These are phyloP conservation scores for Thereuonema tuberculata DNA, from an alignment of 1,140 invertebrate species.

Conservation along the genomic window DNA sequence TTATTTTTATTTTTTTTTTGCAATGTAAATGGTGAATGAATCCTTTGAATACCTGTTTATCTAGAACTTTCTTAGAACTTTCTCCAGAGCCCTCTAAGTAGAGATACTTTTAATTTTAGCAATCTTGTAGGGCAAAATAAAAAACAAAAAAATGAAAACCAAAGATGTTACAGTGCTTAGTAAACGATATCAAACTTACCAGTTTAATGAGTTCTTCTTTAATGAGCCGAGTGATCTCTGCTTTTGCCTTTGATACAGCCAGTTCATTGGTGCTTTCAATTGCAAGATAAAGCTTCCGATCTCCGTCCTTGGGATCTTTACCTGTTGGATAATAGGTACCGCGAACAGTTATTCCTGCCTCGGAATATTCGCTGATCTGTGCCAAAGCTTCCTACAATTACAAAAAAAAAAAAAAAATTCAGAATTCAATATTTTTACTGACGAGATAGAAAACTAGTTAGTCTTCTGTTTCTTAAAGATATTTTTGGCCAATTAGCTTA, in stretches of 20 bases:
- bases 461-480: neutral
- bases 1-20: no score
- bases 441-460: no score
- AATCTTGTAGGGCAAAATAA: no score
- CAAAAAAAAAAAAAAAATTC: slow-evolving; percentile 5
- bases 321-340: slow-evolving; percentile 90
- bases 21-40: no score
- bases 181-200: slow-evolving; percentile 47
- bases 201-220: slow-evolving; percentile 94
- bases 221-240: slow-evolving; percentile 93
- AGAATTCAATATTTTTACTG: neutral
- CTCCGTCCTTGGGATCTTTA: slow-evolving; percentile 75
- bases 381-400: slow-evolving; percentile 74
- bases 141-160: no score
- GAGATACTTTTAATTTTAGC: neutral
- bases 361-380: slow-evolving; percentile 97
- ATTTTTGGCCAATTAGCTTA: neutral
- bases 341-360: slow-evolving; percentile 93
- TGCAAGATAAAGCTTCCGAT: slow-evolving; percentile 93
- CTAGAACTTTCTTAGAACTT: neutral
- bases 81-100: neutral
- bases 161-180: neutral
- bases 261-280: slow-evolving; percentile 96
- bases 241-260: slow-evolving; percentile 93
- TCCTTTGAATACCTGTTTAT: neutral